Conservation (phyloP, 2,113 vertebrate species). For the Electrona antarctica region DNA sequence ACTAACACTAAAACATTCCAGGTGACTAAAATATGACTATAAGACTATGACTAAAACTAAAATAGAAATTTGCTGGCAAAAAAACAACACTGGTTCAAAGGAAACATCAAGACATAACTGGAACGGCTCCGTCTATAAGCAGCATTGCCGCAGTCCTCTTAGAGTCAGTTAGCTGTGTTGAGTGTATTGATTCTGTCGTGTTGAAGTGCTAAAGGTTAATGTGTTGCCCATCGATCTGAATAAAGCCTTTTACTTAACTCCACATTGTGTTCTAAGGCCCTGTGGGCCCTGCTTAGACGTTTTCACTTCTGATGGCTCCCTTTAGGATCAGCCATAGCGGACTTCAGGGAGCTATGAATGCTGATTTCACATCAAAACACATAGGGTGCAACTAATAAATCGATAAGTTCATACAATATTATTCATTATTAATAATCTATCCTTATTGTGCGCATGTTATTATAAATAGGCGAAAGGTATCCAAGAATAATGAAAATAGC, state of each 20-base stretch:
- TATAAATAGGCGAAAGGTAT: too few relatives aligned
- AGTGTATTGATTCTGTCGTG: constrained; percentile 65
- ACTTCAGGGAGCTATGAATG: constrained; percentile 22
- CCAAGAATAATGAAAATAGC: too few relatives aligned
- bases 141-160: constrained; percentile 23
- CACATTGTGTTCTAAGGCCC: constrained; percentile 48
- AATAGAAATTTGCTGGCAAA: too few relatives aligned
- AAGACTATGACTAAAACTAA: too few relatives aligned
- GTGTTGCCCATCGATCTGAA: constrained; percentile 73
- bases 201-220: constrained; percentile 77
- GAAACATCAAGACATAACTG: constrained; percentile 30
- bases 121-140: constrained; percentile 38
- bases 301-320: not conserved
- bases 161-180: constrained; percentile 55
- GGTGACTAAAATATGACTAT: too few relatives aligned
- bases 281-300: constrained; percentile 34
- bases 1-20: too few relatives aligned
- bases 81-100: too few relatives aligned
- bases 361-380: too few relatives aligned
- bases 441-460: too few relatives aligned
- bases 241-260: constrained; percentile 74
- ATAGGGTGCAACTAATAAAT: too few relatives aligned
- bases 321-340: constrained; percentile 39
- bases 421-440: too few relatives aligned
- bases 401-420: too few relatives aligned